These are phyloP conservation scores for Taenaris catops DNA, from an alignment of 2,888 invertebrate genomes.

Conservation along the genomic window DNA sequence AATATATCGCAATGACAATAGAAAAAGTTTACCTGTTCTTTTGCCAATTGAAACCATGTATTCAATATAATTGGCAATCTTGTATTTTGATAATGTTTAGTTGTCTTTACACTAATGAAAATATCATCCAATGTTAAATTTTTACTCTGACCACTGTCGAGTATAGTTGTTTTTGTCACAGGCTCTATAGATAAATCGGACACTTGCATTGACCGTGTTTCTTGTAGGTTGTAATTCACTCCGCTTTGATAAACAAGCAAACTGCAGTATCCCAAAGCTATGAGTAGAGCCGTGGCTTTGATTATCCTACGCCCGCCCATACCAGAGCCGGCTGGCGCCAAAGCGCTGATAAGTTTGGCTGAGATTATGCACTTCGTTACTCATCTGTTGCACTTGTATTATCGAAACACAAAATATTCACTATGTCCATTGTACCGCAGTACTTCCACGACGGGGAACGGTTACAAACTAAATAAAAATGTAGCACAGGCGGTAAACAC, in stretches of 20 bases:
- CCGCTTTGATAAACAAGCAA: constrained; percentile 81
- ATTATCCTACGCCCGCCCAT: constrained; percentile 70
- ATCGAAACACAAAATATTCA: constrained; percentile 56
- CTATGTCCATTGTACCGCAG: constrained; percentile 37
- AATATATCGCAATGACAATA: too few species aligned
- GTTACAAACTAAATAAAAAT: constrained; percentile 79
- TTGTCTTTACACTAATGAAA: constrained; percentile 97
- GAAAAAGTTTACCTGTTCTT: constrained; percentile 86
- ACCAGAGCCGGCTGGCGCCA: constrained; percentile 56
- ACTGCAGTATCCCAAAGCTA: constrained; percentile 81
- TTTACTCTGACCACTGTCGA: constrained; percentile 58
- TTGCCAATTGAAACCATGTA: constrained; percentile 97
- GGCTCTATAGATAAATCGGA: constrained; percentile 68
- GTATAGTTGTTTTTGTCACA: constrained; percentile 65
- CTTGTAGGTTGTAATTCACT: constrained; percentile 70
- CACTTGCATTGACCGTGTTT: constrained; percentile 68
- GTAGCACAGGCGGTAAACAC: constrained; percentile 73
- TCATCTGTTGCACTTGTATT: constrained; percentile 69
- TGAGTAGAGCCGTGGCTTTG: constrained; percentile 71
- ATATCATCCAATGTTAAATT: constrained; percentile 90
- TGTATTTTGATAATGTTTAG: constrained; percentile 90
- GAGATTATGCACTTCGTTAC: constrained; percentile 56
- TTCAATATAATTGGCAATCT: constrained; percentile 92
- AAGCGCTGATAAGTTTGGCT: constrained; percentile 51
- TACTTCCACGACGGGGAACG: constrained; percentile 49